Percentiles rank a stretch among this genome's conserved stretches.
Evolutionary conservation across 2,888 invertebrate genomes (phyloP).

Genomic region (Drosophila merina): DNA sequence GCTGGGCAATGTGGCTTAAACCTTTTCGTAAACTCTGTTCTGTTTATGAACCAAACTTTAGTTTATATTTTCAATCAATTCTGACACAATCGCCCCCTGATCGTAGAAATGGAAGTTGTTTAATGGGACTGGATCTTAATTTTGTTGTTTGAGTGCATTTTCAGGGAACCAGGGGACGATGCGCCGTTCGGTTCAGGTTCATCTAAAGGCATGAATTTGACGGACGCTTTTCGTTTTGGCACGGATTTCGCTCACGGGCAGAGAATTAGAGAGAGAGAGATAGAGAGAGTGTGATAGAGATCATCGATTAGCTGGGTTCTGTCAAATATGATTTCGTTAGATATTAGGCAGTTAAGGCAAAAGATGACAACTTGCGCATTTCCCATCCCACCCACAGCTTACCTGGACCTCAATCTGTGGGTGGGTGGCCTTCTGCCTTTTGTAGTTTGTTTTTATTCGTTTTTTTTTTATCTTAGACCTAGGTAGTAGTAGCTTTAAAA

Average conservation of each 20-base stretch:
- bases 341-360: constrained; percentile 16
- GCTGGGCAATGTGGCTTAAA: constrained; percentile 7
- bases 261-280: constrained; percentile 44
- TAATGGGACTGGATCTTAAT: not conserved
- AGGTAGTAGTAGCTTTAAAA: constrained; percentile 51
- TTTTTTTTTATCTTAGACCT: constrained; percentile 38
- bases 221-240: constrained; percentile 83
- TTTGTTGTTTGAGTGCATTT: not conserved
- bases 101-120: constrained; percentile 27
- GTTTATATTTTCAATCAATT: constrained; percentile 3
- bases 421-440: constrained; percentile 15
- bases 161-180: constrained; percentile 12
- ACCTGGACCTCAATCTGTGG: constrained; percentile 57
- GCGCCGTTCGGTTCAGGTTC: constrained; percentile 79
- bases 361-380: constrained; percentile 20
- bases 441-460: constrained; percentile 7
- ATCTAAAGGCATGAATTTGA: constrained; percentile 83
- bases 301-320: constrained; percentile 38
- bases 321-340: constrained; percentile 33
- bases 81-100: constrained; percentile 42
- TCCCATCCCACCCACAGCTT: constrained; percentile 52
- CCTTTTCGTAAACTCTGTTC: constrained; percentile 30
- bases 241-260: constrained; percentile 77
- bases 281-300: constrained; percentile 8
- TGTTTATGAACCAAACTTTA: constrained; percentile 28